Percentiles rank a stretch among this genome's conserved stretches.
Conservation (phyloP, 2,113 vertebrate genomes). For the Chionodraco myersi region DNA sequence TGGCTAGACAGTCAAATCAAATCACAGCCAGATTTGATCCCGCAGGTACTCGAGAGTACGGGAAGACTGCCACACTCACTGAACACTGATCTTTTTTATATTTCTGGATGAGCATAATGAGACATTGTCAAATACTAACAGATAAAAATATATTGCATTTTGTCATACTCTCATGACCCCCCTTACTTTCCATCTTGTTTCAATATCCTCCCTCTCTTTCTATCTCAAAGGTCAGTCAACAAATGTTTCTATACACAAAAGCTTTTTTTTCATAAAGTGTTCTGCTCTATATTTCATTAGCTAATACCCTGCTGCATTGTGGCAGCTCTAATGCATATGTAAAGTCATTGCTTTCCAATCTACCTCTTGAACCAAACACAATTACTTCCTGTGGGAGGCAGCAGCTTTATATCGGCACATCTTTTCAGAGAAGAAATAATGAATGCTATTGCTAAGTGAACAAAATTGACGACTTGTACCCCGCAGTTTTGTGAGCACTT, state of each 20-base stretch:
- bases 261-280: background rate
- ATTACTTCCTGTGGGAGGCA: conserved; percentile 1
- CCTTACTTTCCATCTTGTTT: background rate
- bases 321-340: background rate
- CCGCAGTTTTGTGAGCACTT: background rate
- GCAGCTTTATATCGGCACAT: background rate
- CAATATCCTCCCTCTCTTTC: background rate
- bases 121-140: background rate
- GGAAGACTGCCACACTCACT: background rate
- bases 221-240: background rate
- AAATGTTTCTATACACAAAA: background rate
- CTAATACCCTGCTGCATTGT: background rate
- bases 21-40: conserved; percentile 18
- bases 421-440: conserved; percentile 6
- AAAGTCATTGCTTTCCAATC: background rate
- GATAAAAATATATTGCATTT: background rate
- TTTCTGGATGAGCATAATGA: background rate
- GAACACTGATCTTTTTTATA: background rate
- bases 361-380: conserved; percentile 10
- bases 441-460: background rate
- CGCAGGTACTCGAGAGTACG: background rate
- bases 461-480: conserved; percentile 1
- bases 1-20: conserved; percentile 42
- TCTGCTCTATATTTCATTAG: background rate
- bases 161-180: background rate